phyloP scores from a whole-genome alignment of 2,113 vertebrate genomes.

The Tachuris rubrigastra region DNA sequence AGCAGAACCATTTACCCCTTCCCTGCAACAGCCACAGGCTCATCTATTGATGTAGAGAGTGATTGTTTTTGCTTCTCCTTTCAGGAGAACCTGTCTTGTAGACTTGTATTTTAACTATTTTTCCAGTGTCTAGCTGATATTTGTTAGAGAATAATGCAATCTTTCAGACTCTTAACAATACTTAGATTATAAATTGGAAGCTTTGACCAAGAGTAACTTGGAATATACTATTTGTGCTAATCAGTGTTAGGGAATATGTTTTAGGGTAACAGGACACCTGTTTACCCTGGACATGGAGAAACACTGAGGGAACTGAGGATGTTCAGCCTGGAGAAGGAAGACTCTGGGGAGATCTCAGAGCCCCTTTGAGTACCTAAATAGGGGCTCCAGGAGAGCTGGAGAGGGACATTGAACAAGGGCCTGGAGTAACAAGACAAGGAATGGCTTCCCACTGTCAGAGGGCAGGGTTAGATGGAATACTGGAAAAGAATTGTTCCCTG shows the following conservation, averaged over 20 bases:
- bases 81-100: neutral
- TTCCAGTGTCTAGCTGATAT: neutral
- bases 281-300: neutral
- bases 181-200: neutral
- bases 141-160: neutral
- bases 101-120: neutral
- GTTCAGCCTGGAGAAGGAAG: neutral
- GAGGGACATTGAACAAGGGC: accelerated
- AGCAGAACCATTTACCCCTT: neutral
- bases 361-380: neutral
- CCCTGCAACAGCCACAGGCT: neutral
- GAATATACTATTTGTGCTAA: neutral
- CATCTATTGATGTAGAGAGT: neutral
- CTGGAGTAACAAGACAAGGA: accelerated
- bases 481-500: neutral
- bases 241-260: neutral
- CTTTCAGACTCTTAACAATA: neutral
- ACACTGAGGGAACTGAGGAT: neutral
- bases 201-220: neutral
- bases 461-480: accelerated
- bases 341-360: neutral
- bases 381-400: neutral
- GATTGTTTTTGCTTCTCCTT: neutral
- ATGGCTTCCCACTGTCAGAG: neutral
- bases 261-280: neutral